Evolutionary conservation across 37 sponge, comb jelly and placozoan species (phyloP).

Genomic region (Corticium candelabrum): DNA sequence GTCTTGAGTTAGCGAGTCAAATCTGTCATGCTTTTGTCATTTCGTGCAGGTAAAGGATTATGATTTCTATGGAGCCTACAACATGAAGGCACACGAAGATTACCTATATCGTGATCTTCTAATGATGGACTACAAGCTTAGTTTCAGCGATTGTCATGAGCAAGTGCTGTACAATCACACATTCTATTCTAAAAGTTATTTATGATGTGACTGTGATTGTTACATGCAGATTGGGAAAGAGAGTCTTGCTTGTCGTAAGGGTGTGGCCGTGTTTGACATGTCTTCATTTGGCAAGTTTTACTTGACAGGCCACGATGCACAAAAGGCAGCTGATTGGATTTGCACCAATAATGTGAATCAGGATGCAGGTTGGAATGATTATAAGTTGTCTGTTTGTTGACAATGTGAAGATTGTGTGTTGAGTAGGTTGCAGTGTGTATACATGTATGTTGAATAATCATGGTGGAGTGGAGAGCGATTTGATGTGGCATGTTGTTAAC

Average conservation of each 20-base stretch:
- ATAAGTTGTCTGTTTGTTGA: too few relatives aligned
- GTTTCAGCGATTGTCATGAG: not conserved
- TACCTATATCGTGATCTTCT: slow-evolving; percentile 29
- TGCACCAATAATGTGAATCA: slow-evolving; percentile 1
- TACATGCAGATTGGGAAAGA: slow-evolving; percentile 27
- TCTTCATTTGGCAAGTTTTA: slow-evolving; percentile 61
- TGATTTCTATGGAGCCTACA: slow-evolving; percentile 37
- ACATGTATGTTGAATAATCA: slow-evolving; percentile 71
- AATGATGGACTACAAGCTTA: slow-evolving; percentile 2
- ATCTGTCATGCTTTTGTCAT: too few relatives aligned
- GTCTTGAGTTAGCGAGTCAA: too few relatives aligned
- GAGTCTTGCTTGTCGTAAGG: slow-evolving; percentile 40
- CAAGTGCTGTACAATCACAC: too few relatives aligned
- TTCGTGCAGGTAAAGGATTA: slow-evolving; percentile 10
- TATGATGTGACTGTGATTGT: too few relatives aligned
- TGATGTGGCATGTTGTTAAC: not conserved
- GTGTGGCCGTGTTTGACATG: slow-evolving; percentile 68
- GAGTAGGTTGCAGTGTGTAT: slow-evolving; percentile 50
- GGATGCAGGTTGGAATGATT: too few relatives aligned
- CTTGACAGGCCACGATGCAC: not conserved
- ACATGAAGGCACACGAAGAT: slow-evolving; percentile 14
- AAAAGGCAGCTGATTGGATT: slow-evolving; percentile 19
- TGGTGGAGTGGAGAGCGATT: slow-evolving; percentile 51
- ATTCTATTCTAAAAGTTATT: too few relatives aligned
- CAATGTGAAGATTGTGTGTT: too few relatives aligned